Conservation (phyloP, 2,113 vertebrate species). For the Ameiurus melas region DNA sequence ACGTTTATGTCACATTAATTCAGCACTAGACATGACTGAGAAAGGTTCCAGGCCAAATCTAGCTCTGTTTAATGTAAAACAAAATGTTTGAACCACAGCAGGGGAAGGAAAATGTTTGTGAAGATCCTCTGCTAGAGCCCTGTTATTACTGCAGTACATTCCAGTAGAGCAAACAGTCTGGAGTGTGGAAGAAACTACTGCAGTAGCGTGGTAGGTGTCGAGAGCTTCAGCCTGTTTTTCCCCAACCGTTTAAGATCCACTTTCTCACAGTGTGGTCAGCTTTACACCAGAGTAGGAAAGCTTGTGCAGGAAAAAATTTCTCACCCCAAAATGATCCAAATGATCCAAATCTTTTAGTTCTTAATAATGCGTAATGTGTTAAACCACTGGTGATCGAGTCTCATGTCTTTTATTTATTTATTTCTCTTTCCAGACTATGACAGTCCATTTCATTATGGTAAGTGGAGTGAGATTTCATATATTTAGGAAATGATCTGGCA, state of each 20-base stretch:
- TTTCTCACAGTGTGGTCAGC: not conserved
- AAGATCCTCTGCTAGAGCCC: conserved; percentile 15
- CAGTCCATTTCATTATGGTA: conserved; percentile 75
- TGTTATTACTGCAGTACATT: conserved; percentile 31
- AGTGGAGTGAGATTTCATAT: conserved; percentile 54
- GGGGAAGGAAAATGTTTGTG: conserved; percentile 30
- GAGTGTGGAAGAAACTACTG: not conserved
- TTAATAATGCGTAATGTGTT: not conserved
- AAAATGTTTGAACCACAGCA: conserved; percentile 4
- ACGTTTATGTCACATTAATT: not conserved
- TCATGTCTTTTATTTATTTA: conserved; percentile 43
- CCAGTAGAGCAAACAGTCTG: not conserved
- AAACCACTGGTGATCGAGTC: conserved; percentile 13
- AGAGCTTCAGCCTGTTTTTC: not conserved
- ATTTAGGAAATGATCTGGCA: conserved; percentile 9
- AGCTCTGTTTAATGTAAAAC: conserved; percentile 1
- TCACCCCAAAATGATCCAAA: no score
- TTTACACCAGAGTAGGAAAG: not conserved
- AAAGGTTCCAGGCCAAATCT: not conserved
- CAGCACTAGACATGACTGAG: conserved; percentile 2
- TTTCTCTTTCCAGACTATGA: conserved; percentile 66
- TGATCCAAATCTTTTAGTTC: not conserved
- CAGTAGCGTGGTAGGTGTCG: not conserved
- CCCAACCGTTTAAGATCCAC: not conserved
- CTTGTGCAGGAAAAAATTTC: not conserved